Conservation (phyloP, 1,140 invertebrate species). For the Acromyrmex charruanus region DNA sequence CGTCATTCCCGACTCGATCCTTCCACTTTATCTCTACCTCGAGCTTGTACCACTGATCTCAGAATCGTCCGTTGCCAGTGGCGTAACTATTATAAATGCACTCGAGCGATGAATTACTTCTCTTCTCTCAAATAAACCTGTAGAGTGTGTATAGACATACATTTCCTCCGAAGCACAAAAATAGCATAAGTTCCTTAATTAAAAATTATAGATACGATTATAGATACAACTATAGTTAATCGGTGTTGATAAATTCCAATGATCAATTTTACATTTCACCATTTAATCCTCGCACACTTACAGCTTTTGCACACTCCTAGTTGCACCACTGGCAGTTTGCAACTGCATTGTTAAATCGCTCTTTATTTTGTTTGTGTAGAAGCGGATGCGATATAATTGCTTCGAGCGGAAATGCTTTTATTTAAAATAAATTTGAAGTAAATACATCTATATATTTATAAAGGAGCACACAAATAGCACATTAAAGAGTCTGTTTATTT, state of each 20-base stretch:
- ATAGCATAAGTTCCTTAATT: constrained; percentile 18
- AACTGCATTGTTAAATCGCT: constrained; percentile 25
- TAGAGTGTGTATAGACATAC: background rate
- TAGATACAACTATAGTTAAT: constrained; percentile 9
- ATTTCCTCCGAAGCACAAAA: background rate
- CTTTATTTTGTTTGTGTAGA: background rate
- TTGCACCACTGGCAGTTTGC: constrained; percentile 39
- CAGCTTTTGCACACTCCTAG: constrained; percentile 5
- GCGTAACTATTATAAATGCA: constrained; percentile 25
- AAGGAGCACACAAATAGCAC: background rate
- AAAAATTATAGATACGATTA: background rate
- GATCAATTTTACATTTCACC: constrained; percentile 14
- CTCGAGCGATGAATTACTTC: background rate
- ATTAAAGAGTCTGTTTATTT: background rate
- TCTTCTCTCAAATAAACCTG: background rate
- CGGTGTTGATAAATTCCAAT: constrained; percentile 18
- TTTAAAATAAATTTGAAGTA: constrained; percentile 10
- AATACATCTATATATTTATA: background rate
- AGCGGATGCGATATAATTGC: background rate
- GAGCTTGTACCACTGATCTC: constrained; percentile 35
- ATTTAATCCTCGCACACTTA: background rate
- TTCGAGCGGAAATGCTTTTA: background rate
- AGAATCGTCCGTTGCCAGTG: constrained; percentile 50
- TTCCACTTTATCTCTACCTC: constrained; percentile 49
- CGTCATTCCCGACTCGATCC: constrained; percentile 40